Base-by-base conservation (phyloP, 2,797 vertebrate genomes). In the Sebastes minor region DNA sequence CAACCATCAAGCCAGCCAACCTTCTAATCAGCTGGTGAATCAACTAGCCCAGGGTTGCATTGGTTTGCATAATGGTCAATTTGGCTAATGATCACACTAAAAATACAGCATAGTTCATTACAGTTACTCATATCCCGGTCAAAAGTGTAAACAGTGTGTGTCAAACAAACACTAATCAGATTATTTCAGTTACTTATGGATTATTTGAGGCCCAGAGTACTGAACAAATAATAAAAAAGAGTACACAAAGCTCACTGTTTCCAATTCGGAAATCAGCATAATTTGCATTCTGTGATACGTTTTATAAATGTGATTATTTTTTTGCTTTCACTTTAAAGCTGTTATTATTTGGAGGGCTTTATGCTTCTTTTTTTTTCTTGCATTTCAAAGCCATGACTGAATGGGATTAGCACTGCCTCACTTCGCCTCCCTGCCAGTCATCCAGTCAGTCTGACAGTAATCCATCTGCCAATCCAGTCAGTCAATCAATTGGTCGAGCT, bases 401-500 rank as follows among this genome's bases (percentile, higher is more conserved):
- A 85, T 69, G 18, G 61, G 78, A 87, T 86, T 82, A 75, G 74
- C n/a, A 32, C 79, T 76, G 76, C 78, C 81, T 75, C 52, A 60
- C 62, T 25, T 42, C 12, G 13, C 71, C 76, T 76, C 46, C 20
- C 85, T 81, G 76, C 73, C 87, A 84, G 64, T 90, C 83, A 84
- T 70, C 46, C 68, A 78, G 80, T 83, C 85, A 88, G 79, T 78
- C 88, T 77, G 72, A 80, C 80, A 81, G 82, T 85, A 87, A 90
- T 90, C 82, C 85, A 86, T 89, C 84, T 84, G 85, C 86, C 88
- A 88, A 90, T 88, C 83, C 85, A 86, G 89, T 84, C 90, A 83
- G 87, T 91, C 91, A 91, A 91, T 93, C 92, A 93, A 84, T 81
- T 65, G 78, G 84, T 83, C 67, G 55, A 86, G 83, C 75, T 88